Base-by-base conservation (phyloP, 2,888 invertebrate species). In the Gisinianus flammeolus region DNA sequence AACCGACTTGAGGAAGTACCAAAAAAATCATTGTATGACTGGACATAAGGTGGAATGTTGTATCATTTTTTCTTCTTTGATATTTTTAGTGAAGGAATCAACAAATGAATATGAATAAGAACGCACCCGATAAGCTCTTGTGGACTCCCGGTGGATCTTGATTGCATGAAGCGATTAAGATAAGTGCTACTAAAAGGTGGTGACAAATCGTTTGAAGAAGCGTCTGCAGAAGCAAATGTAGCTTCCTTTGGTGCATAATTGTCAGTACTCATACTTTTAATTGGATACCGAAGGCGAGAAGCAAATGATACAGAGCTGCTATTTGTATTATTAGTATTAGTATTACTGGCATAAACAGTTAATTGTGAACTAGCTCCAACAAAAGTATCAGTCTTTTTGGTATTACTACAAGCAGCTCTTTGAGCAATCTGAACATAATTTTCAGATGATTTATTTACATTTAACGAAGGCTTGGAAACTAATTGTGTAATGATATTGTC, bases 151-250 rank as follows among this genome's bases (percentile, higher is more conserved):
- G 35, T 52, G 56, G 22, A 8, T 71, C 71, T 54, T 56, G 56
- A 30, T 71, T 56, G 71, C 71, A 71, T 71, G n/a, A 71, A 71
- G 71, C 71, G 54, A 28, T 10, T 56, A 26, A 71, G 56, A 71
- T 56, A 71, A 12, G 26, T 30, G 56, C 52, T 56, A 30, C 28
- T 71, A 54, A 71, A 71, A 28, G 71, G 56, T 56, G 71, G 28
- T 26, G 62, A 22, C 19, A n/a, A n/a, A 56, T 35, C 12, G 12
- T 44, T 44, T 2, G 44, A 44, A 16, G 19, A 12, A 44, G 26
- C 71, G 10, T 19, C 10, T 22, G 31, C 24, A 71, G 71, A 71
- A 71, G 71, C 71, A 30, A 28, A 6, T 44, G 19, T 19, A 44
- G 44, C 6, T 44, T 44, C 44, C n/a, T 16, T 44, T 44, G 19